These are phyloP conservation scores for Neodiprion pinetum DNA, from an alignment of 1,140 invertebrate species.

Conservation along the genomic window DNA sequence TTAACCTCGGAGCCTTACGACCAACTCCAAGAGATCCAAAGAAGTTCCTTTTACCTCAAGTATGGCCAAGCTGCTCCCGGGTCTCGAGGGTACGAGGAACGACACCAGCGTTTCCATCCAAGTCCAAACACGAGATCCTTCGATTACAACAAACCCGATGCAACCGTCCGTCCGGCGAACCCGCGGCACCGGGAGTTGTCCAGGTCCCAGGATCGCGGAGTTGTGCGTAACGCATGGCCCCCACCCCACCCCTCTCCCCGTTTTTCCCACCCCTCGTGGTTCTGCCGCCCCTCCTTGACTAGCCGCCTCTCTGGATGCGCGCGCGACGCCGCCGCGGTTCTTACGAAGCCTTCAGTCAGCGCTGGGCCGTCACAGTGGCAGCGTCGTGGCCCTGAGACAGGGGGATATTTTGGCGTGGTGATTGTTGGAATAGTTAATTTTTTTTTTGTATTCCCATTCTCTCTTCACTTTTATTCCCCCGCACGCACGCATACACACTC, in stretches of 20 bases:
- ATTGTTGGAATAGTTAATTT: not conserved
- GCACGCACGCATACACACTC: conserved; percentile 14
- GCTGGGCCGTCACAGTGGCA: conserved; percentile 51
- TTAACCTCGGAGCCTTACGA: conserved; percentile 31
- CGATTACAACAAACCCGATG: no score
- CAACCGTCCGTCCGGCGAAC: conserved; percentile 11
- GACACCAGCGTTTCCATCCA: no score
- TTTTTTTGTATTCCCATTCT: conserved; percentile 24
- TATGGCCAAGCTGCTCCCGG: no score
- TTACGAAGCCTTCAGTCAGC: conserved; percentile 49
- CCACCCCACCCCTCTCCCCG: not conserved
- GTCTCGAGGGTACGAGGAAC: no score
- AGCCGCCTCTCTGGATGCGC: conserved; percentile 37
- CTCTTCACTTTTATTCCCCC: not conserved
- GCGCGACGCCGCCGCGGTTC: conserved; percentile 43
- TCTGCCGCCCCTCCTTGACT: conserved; percentile 20
- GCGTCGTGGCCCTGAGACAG: conserved; percentile 38
- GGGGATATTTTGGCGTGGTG: no score
- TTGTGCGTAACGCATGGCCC: conserved; percentile 36
- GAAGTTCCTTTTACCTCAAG: conserved; percentile 55
- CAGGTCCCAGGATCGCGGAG: no score
- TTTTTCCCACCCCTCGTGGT: conserved; percentile 22
- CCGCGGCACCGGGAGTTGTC: conserved; percentile 20
- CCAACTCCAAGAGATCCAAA: conserved; percentile 30
- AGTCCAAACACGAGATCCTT: no score